phyloP scores from a whole-genome alignment of 2,888 invertebrate genomes.

The Timema podura region DNA sequence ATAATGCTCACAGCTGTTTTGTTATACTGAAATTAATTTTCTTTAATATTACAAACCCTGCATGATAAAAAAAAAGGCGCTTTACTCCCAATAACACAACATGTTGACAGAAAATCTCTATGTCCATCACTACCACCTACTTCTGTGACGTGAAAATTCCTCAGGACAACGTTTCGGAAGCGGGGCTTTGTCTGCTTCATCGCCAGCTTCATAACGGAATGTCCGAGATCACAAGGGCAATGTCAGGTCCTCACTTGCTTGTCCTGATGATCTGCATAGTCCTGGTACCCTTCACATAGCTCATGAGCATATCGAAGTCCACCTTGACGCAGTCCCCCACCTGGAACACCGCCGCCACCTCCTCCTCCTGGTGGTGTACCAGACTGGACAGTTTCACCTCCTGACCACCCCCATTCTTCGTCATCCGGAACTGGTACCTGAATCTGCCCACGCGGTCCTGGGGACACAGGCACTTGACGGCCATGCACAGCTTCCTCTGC shows the following conservation, averaged over 20 bases:
- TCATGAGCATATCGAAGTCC: slow-evolving; percentile 24
- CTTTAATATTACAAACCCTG: too few species aligned
- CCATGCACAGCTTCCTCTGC: slow-evolving; percentile 20
- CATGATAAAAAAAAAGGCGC: too few species aligned
- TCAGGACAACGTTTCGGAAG: too few species aligned
- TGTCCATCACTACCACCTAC: too few species aligned
- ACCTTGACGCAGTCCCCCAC: slow-evolving; percentile 12
- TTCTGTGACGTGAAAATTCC: too few species aligned
- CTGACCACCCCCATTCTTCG: slow-evolving; percentile 21
- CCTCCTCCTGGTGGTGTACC: slow-evolving; percentile 16
- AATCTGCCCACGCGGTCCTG: not conserved
- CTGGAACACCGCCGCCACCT: slow-evolving; percentile 17
- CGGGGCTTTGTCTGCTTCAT: too few species aligned
- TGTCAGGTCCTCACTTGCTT: not conserved
- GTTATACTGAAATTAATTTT: too few species aligned
- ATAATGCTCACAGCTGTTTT: too few species aligned
- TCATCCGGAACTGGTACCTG: slow-evolving; percentile 16
- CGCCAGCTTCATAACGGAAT: too few species aligned
- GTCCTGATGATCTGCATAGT: not conserved
- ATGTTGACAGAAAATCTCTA: too few species aligned
- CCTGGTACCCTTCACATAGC: slow-evolving; percentile 19
- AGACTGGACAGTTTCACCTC: slow-evolving; percentile 4
- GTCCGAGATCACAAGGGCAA: too few species aligned
- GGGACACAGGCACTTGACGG: slow-evolving; percentile 1
- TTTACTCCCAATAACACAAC: too few species aligned